A percentile compares a stretch with the other conserved stretches of the same genome.
Evolutionary conservation across 2,797 vertebrate species (phyloP).

Genomic region (Spheniscus humboldti): DNA sequence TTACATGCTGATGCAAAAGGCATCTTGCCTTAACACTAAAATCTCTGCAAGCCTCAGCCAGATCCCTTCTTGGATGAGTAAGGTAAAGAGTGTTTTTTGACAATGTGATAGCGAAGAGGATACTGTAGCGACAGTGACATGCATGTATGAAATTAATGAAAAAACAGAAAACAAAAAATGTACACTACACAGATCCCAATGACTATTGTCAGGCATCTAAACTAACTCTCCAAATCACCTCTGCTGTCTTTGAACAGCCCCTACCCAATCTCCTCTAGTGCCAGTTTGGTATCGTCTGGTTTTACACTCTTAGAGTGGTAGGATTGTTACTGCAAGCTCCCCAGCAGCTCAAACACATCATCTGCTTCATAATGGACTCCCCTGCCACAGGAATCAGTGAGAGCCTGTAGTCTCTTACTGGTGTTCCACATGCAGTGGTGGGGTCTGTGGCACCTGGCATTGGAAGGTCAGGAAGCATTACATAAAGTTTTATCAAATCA

Average conservation of each 20-base stretch:
- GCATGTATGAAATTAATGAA: slow-evolving; percentile 50
- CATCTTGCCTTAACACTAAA: background rate
- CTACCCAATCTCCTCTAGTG: background rate
- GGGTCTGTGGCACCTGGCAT: slow-evolving; percentile 24
- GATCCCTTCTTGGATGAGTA: background rate
- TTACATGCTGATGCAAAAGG: background rate
- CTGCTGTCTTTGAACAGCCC: slow-evolving; percentile 6
- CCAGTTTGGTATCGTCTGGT: background rate
- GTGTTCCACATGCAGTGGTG: background rate
- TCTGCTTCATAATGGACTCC: background rate
- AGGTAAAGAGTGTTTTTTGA: background rate
- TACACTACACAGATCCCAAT: slow-evolving; percentile 35
- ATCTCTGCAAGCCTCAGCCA: background rate
- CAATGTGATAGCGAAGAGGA: background rate
- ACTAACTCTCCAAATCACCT: slow-evolving; percentile 58
- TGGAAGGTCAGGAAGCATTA: slow-evolving; percentile 18
- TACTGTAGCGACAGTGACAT: slow-evolving; percentile 26
- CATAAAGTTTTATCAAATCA: background rate
- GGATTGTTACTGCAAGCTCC: background rate
- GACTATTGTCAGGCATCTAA: slow-evolving; percentile 20
- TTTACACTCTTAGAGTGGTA: background rate
- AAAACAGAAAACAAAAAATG: slow-evolving; percentile 45
- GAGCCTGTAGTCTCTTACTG: background rate
- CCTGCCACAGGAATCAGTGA: background rate
- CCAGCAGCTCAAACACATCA: background rate